phyloP scores from a whole-genome alignment of 2,888 invertebrate genomes.

The Netelia fuscicornis region DNA sequence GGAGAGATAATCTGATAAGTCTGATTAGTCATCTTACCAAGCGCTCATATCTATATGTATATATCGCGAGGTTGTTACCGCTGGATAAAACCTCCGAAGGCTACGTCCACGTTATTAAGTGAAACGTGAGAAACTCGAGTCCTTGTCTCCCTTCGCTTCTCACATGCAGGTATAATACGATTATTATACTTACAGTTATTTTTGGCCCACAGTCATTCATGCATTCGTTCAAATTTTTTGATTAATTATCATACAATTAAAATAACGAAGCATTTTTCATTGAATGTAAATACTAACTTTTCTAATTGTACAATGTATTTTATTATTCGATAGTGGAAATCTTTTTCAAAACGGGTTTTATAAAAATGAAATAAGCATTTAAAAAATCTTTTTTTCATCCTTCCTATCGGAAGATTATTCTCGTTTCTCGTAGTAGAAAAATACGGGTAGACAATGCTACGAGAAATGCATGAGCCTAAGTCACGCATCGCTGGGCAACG shows the following conservation, averaged over 20 bases:
- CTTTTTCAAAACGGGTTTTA: background rate
- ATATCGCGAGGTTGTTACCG: background rate
- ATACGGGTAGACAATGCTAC: background rate
- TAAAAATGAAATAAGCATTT: background rate
- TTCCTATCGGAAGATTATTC: background rate
- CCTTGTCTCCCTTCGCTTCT: conserved; percentile 47
- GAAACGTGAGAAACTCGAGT: conserved; percentile 65
- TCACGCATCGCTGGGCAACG: background rate
- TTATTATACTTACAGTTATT: conserved; percentile 6
- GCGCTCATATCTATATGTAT: background rate
- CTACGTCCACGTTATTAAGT: conserved; percentile 54
- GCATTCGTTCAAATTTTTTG: background rate
- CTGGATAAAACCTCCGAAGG: conserved; percentile 50
- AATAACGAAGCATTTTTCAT: background rate
- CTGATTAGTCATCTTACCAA: conserved; percentile 44
- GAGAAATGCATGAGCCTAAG: background rate
- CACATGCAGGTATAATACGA: conserved; percentile 12
- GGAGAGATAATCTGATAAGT: conserved; percentile 36
- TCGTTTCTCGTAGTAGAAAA: background rate
- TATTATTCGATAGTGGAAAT: background rate
- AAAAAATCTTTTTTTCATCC: background rate
- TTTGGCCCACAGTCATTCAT: background rate
- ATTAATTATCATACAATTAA: background rate
- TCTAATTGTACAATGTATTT: background rate
- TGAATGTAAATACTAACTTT: too few species aligned